Evolutionary conservation across 2,113 vertebrate genomes (phyloP), one percentile per base, ranked within the genome.

Genomic region (Circaetus gallicus): DNA sequence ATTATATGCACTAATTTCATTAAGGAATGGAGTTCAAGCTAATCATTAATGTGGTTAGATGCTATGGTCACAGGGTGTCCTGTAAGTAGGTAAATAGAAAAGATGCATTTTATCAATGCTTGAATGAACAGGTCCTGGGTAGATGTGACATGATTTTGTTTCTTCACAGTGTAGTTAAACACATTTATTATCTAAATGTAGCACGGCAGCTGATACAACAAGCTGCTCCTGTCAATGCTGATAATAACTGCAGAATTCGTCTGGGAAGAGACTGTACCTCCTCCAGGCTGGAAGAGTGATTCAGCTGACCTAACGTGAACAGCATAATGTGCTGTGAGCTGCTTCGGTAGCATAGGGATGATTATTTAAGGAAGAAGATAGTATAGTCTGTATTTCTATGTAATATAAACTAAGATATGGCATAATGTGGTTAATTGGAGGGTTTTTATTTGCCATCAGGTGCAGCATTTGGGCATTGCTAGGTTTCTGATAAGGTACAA

Each of bases 121-220:
- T n/a, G 58, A 53, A 17, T 34, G 83, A 77, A 29, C 62, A 28
- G 55, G 7, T n/a, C 89, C 38, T 20, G 22, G 86, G 53, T 76
- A 53, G 81, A 85, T 61, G 81, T 50, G 93, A 21, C 81, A 58
- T 38, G 10, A 36, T 95, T 95, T 58, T 55, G 61, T 86, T 91
- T 70, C 67, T 82, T 49, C 81, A 3, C n/a, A 1, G 53, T 55
- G 72, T 66, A 47, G 96, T 95, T 96, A 95, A 96, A 89, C 89
- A 88, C 94, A 70, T 97, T 95, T 94, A 50, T 95, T 95, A 87
- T 58, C 95, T 93, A 85, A 93, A 93, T 87, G 93, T 53, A 50
- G 86, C 62, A 17, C 0, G 2, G 84, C 93, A 97, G 95, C 94
- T 96, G 95, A 86, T 94, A 62, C 89, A 67, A 21, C 82, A 91